Evolutionary conservation across 2,113 vertebrate genomes (phyloP).

Genomic region (Condylura cristata): DNA sequence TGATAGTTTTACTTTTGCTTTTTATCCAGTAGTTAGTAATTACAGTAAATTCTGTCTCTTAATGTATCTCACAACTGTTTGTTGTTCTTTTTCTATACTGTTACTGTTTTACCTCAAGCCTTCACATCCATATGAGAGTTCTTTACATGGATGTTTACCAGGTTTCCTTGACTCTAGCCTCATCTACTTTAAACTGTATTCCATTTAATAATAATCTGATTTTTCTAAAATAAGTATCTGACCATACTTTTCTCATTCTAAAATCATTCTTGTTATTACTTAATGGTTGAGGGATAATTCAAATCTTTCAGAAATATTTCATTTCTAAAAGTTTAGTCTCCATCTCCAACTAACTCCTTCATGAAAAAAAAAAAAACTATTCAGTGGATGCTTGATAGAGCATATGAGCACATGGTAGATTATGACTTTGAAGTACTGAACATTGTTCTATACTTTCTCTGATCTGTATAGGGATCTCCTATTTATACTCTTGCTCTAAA

Average conservation of each 20-base stretch:
- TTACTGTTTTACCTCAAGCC: background rate
- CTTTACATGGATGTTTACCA: background rate
- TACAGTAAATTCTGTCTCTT: background rate
- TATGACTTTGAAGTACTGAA: background rate
- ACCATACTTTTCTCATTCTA: background rate
- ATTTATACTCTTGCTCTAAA: background rate
- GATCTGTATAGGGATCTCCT: background rate
- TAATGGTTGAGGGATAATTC: background rate
- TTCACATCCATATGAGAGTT: background rate
- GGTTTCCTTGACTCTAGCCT: background rate
- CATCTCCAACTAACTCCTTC: background rate
- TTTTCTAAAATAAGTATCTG: background rate
- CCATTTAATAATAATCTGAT: background rate
- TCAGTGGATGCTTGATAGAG: background rate
- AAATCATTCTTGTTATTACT: background rate
- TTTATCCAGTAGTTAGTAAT: background rate
- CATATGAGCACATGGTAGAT: background rate
- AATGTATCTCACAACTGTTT: background rate
- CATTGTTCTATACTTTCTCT: background rate
- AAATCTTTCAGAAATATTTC: background rate
- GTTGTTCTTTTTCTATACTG: background rate
- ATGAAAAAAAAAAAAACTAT: background rate
- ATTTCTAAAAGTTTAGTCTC: background rate
- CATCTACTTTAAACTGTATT: background rate
- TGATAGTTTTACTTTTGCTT: background rate